Percentiles rank a stretch among this genome's conserved stretches.
Conservation (phyloP, 1,140 invertebrate genomes). For the Drosophila nasuta region DNA sequence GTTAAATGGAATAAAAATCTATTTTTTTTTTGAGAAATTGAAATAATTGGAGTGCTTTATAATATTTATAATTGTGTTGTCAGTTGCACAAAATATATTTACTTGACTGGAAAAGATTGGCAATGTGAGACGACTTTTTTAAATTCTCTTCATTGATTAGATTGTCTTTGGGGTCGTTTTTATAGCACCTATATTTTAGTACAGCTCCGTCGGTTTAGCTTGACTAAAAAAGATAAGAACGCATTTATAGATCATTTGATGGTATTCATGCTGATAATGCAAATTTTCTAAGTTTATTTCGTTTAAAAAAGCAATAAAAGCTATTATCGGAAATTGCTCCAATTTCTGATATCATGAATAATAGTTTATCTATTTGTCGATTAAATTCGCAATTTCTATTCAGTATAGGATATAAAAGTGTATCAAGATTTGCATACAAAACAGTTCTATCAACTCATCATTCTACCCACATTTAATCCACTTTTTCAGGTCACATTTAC, state of each 20-base stretch:
- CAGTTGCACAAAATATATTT: not conserved
- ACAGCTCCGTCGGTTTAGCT: not conserved
- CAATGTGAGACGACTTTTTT: too few species aligned
- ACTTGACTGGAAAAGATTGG: too few species aligned
- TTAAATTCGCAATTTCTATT: not conserved
- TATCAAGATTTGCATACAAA: not conserved
- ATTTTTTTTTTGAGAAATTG: not conserved
- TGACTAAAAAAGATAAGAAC: not conserved
- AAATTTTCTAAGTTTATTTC: not conserved
- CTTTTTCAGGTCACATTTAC: not conserved
- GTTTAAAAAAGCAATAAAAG: too few species aligned
- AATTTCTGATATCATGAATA: not conserved
- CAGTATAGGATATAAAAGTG: not conserved
- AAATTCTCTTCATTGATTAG: not conserved
- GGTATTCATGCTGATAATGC: not conserved
- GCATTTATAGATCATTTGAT: not conserved
- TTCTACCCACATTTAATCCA: slow-evolving; percentile 2
- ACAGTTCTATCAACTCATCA: not conserved
- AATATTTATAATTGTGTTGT: not conserved
- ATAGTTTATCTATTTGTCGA: not conserved
- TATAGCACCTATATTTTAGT: not conserved
- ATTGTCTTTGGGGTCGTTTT: not conserved
- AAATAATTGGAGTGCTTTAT: not conserved
- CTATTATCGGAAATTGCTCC: too few species aligned
- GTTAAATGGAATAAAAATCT: not conserved